Evolutionary conservation across 2,888 invertebrate genomes (phyloP), one percentile per base, ranked within the genome.

Genomic region (Chrysomela aeneicollis): DNA sequence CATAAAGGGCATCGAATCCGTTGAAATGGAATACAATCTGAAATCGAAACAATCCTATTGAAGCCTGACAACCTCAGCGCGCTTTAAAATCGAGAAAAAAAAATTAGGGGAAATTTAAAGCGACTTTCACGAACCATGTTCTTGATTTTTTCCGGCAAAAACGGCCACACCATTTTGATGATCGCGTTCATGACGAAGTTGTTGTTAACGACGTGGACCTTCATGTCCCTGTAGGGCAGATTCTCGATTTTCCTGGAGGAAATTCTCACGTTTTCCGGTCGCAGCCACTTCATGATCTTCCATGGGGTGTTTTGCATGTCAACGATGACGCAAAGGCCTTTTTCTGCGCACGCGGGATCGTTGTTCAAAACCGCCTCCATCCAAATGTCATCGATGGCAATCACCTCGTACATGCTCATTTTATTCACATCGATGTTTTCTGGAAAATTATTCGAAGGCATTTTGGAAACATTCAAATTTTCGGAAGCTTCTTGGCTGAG

Each of bases 21-120:
- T 79, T 77, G 22, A 85, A 86, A 73, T 87, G 87, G 72, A 87
- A 86, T 73, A 83, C 84, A 52, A 87, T 81, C 82, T 85, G 53
- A 55, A 64, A 55, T 5, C 6, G 10, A 12, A 49, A 17, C 4
- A 26, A 26, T 5, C 26, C 3, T 5, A 22, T 32, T 30, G 26
- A 1, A 59, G 12, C 5, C 12, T 21, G 12, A n/a, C n/a, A n/a
- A n/a, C n/a, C n/a, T n/a, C n/a, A n/a, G n/a, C n/a, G n/a, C n/a
- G n/a, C n/a, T n/a, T n/a, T n/a, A n/a, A n/a, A n/a, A n/a, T n/a
- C n/a, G n/a, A n/a, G n/a, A n/a, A n/a, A n/a, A n/a, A n/a, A n/a
- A n/a, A n/a, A n/a, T n/a, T n/a, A 22, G 21, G 22, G 15, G 46
- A 58, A 22, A 19, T 18, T 19, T 21, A 12, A n/a, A 46, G 8